These are phyloP conservation scores for Tychaedon coryphoeus DNA, from an alignment of 2,113 vertebrate genomes.

Conservation along the genomic window DNA sequence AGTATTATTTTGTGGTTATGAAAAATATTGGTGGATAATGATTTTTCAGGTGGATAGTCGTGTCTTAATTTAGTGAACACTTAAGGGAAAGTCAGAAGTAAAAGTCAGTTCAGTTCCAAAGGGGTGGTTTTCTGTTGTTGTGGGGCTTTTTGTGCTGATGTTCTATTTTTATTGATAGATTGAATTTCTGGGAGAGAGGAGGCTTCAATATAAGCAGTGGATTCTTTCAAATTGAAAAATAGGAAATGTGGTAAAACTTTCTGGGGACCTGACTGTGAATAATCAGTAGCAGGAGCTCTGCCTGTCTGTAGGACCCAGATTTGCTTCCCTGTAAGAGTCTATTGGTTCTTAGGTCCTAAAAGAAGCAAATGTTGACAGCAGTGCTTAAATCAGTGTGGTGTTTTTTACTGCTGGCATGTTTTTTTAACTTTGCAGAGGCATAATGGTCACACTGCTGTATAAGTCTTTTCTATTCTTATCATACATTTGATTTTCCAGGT, in stretches of 20 bases:
- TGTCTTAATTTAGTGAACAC: neutral
- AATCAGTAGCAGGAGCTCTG: slow-evolving; percentile 65
- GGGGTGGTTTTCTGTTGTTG: neutral
- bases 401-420: slow-evolving; percentile 22
- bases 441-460: neutral
- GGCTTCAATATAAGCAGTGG: slow-evolving; percentile 48
- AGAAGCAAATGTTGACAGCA: slow-evolving; percentile 60
- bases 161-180: slow-evolving; percentile 55
- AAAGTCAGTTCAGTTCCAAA: slow-evolving; percentile 15
- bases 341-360: slow-evolving; percentile 59
- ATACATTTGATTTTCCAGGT: slow-evolving; percentile 46
- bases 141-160: neutral
- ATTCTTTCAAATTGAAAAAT: slow-evolving; percentile 70
- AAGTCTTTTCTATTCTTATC: neutral
- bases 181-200: slow-evolving; percentile 51
- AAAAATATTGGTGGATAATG: neutral
- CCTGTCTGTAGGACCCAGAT: slow-evolving; percentile 57
- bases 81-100: neutral
- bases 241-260: slow-evolving; percentile 63
- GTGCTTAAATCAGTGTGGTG: slow-evolving; percentile 60
- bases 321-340: slow-evolving; percentile 54
- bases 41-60: neutral
- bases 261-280: slow-evolving; percentile 50
- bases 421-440: slow-evolving; percentile 6
- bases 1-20: neutral